Base-by-base conservation (phyloP, 2,113 vertebrate species). In the Ictalurus punctatus region DNA sequence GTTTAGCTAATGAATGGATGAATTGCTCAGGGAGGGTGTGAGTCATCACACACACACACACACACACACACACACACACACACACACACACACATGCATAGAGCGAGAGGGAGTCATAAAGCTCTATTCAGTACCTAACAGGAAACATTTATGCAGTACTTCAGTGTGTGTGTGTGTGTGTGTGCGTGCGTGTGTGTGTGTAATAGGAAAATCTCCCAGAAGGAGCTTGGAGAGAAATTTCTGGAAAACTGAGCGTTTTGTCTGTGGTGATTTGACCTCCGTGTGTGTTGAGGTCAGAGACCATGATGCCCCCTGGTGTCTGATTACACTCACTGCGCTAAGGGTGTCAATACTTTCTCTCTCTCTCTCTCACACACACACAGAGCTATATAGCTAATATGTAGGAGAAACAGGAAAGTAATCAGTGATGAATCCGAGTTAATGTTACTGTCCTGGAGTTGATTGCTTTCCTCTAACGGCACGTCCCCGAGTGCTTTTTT, bases 251-350 rank as follows among this genome's bases (percentile, higher is more conserved):
- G 13, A 76, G 40, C 74, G 40, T 59, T 52, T 71, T 85, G 81
- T 79, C 56, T 16, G 67, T 65, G 40, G 52, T 74, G 56, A 86
- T 74, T 54, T 88, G 71, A 90, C 89, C 73, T 89, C 86, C 76
- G 89, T 44, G 52, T 88, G 23, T 86, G 87, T 59, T 80, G 89
- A 56, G 65, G 16, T 90, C 34, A 37, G 58, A 58, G 19, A 59
- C 84, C 56, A 58, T 80, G 90, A 89, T 88, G 56, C 92, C 94
- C 91, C 86, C 94, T 88, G 67, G 56, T 93, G 94, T 85, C 52
- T 37, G 56, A 89, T 48, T 80, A 40, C 52, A 12, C 65, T 59
- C 44, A 27, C 44, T 71, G 83, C 84, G 54, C 30, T 61, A 25
- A 19, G n/a, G 30, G 65, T 67, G 65, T 27, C 65, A 67, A 30